A percentile compares a stretch with the other conserved stretches of the same genome.
These are phyloP conservation scores for Xanthorhoe designata DNA, from an alignment of 2,888 invertebrate genomes.

Conservation along the genomic window DNA sequence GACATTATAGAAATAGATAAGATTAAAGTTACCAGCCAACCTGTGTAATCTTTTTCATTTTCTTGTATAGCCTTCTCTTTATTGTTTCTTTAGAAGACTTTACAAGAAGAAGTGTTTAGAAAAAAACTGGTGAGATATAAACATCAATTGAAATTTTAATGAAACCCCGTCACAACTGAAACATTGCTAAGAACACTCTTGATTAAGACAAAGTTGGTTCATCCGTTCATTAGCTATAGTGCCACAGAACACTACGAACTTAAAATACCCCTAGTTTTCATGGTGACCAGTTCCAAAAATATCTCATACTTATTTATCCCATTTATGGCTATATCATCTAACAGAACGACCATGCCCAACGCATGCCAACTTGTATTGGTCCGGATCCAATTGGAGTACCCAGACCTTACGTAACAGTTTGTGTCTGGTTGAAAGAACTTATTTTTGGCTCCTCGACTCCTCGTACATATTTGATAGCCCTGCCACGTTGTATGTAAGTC, in stretches of 20 bases:
- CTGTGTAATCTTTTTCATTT: too few relatives aligned
- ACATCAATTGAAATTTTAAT: too few relatives aligned
- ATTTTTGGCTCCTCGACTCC: constrained; percentile 28
- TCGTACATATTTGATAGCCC: constrained; percentile 27
- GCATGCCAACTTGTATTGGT: constrained; percentile 34
- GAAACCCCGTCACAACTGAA: too few relatives aligned
- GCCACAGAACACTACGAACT: background rate
- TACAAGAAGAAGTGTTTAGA: too few relatives aligned
- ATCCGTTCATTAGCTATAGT: too few relatives aligned
- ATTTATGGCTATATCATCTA: constrained; percentile 5
- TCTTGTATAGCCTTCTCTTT: too few relatives aligned
- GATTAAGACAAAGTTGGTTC: too few relatives aligned
- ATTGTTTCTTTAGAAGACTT: too few relatives aligned
- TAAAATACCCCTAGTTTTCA: background rate
- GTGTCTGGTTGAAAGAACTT: constrained; percentile 23
- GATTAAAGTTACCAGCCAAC: too few relatives aligned
- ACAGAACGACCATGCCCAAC: constrained; percentile 17
- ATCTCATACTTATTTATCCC: constrained; percentile 1
- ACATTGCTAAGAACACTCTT: too few relatives aligned
- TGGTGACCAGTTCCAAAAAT: background rate
- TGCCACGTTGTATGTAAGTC: background rate
- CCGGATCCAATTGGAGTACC: constrained; percentile 26
- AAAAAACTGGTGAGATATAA: too few relatives aligned
- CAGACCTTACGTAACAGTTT: constrained; percentile 23
- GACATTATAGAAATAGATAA: too few relatives aligned